phyloP scores from a whole-genome alignment of 2,113 vertebrate species.

The Cathartes aura region DNA sequence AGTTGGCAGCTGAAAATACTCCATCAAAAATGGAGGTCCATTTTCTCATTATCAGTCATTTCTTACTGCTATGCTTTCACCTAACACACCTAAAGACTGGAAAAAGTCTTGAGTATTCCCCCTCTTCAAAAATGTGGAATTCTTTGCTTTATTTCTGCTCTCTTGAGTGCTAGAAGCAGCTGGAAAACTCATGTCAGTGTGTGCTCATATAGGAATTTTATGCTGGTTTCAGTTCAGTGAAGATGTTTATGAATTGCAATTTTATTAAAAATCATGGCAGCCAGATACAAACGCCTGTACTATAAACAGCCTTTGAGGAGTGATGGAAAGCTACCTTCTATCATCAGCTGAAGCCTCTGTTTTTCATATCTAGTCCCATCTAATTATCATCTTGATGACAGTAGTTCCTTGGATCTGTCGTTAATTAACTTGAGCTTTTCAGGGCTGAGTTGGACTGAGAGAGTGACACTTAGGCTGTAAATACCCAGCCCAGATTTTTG shows the following conservation, averaged over 20 bases:
- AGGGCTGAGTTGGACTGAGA: neutral
- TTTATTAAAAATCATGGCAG: neutral
- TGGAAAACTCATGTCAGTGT: neutral
- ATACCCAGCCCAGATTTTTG: neutral
- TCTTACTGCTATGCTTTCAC: neutral
- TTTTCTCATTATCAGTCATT: neutral
- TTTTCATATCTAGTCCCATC: neutral
- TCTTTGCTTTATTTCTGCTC: neutral
- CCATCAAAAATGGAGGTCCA: neutral
- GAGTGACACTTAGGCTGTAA: neutral
- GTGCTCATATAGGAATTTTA: neutral
- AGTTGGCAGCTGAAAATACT: neutral
- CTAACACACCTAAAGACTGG: neutral
- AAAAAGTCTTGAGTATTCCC: neutral
- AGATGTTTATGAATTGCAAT: neutral
- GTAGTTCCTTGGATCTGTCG: neutral
- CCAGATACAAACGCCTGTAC: neutral
- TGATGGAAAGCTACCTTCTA: neutral
- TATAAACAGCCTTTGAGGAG: neutral
- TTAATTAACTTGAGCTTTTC: constrained; percentile 39
- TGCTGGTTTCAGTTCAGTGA: neutral
- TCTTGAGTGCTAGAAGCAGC: neutral
- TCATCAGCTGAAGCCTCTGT: neutral
- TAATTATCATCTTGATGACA: constrained; percentile 11
- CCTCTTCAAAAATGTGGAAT: neutral